Base-by-base conservation (phyloP, 2,797 vertebrate genomes). In the Sebastes kiyomatsui region DNA sequence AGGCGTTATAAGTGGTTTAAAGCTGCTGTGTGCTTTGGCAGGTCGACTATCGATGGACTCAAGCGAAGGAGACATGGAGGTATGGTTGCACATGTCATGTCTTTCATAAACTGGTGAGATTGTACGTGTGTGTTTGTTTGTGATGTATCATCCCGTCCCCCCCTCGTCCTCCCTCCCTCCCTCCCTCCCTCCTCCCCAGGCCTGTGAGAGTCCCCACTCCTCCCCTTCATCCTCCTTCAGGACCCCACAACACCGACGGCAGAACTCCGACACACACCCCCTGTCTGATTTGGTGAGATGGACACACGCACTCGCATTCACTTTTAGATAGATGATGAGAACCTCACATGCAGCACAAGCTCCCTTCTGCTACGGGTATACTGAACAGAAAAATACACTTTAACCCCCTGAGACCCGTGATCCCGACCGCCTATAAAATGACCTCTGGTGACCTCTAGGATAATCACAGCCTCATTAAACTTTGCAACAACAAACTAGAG, bases 201-300 rank as follows among this genome's bases (percentile, higher is more conserved):
- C 93, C 33, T 92, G 92, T 91, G 97, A 97, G 87, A 98, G 97
- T 35, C 97, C 97, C 23, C 95, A 95, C 55, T 97, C 96, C 79
- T 98, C 97, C 54, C 97, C 98, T 0, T 90, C 96, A 75, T 94
- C 95, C 91, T 75, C 95, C 72, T 91, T 95, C 92, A 93, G 94
- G 89, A 89, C 87, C 60, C 91, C 93, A 80, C 95, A 92, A 76
- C 96, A 96, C 58, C 90, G 91, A 28, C 94, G 94, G 23, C 97
- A 97, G 61, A 94, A 92, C 84, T 97, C 96, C 0, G 96, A 97
- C 74, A 89, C 93, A 5, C 75, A 92, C 14, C 64, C 87, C 30
- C 20, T 83, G 33, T 83, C 87, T 3, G 96, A 98, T 35, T 95
- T 83, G 97, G 98, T 98, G 91, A 95, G 95, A 83, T 12, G 30